These are phyloP conservation scores for Mesitornis unicolor DNA, from an alignment of 2,113 vertebrate genomes.

Conservation along the genomic window DNA sequence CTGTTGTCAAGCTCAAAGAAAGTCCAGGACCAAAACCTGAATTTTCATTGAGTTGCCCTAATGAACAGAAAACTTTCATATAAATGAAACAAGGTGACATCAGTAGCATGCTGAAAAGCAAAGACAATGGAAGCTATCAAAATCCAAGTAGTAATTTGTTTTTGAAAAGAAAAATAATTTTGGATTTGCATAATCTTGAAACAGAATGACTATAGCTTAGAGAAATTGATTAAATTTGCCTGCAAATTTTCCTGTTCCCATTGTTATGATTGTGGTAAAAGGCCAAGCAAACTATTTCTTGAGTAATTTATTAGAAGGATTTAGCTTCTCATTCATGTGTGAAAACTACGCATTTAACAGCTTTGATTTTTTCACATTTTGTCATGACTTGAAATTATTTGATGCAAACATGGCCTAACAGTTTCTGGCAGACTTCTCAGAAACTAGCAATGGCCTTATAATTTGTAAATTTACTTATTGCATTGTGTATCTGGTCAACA, in stretches of 20 bases:
- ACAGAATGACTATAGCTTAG: neutral
- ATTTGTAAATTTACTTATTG: neutral
- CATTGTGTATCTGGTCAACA: neutral
- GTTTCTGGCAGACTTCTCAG: neutral
- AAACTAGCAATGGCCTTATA: neutral
- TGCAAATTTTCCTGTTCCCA: neutral
- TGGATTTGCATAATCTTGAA: constrained; percentile 41
- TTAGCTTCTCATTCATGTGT: neutral
- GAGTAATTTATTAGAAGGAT: neutral
- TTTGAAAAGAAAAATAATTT: constrained; percentile 40
- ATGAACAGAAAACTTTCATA: neutral
- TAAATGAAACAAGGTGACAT: neutral
- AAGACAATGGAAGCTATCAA: constrained; percentile 32
- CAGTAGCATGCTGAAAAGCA: neutral
- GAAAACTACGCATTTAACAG: neutral
- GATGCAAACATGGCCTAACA: neutral
- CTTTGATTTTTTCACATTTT: neutral
- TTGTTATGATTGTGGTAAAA: neutral
- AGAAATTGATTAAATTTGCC: constrained; percentile 7
- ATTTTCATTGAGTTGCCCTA: constrained; percentile 9
- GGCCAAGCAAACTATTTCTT: neutral
- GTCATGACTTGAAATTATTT: neutral
- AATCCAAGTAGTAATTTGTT: neutral
- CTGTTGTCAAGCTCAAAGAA: neutral
- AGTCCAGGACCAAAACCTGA: neutral